phyloP scores from a whole-genome alignment of 2,113 vertebrate genomes.

The Toxotes jaculatrix region DNA sequence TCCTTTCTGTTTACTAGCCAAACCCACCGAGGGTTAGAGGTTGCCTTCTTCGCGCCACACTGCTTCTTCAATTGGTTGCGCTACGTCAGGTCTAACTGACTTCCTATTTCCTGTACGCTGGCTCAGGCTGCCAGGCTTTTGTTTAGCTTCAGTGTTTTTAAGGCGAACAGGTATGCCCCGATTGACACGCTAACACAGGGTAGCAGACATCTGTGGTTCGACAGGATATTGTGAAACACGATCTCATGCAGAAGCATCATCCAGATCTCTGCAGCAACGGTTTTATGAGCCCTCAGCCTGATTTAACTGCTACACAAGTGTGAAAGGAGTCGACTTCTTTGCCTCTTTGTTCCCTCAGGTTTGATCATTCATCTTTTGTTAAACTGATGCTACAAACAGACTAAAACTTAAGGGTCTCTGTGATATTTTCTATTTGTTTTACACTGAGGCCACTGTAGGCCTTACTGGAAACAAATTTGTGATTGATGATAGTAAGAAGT shows the following conservation, averaged over 20 bases:
- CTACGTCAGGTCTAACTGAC: slow-evolving; percentile 42
- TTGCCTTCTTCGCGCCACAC: slow-evolving; percentile 58
- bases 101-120: slow-evolving; percentile 80
- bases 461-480: neutral
- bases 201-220: slow-evolving; percentile 21
- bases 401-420: neutral
- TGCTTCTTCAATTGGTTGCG: slow-evolving; percentile 61
- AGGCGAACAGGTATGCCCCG: slow-evolving; percentile 59
- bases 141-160: slow-evolving; percentile 65
- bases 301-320: slow-evolving; percentile 18
- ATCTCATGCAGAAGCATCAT: slow-evolving; percentile 52
- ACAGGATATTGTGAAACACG: slow-evolving; percentile 54
- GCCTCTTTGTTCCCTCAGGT: slow-evolving; percentile 62
- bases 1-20: slow-evolving; percentile 59
- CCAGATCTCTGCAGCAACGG: slow-evolving; percentile 33
- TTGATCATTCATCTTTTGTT: slow-evolving; percentile 35
- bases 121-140: slow-evolving; percentile 70
- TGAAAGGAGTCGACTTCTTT: slow-evolving; percentile 34
- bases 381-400: neutral
- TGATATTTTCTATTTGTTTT: slow-evolving; percentile 4
- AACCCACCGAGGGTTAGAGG: slow-evolving; percentile 65
- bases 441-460: neutral
- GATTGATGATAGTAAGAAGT: neutral
- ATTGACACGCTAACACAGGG: slow-evolving; percentile 16
- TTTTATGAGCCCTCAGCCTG: slow-evolving; percentile 31